phyloP scores from a whole-genome alignment of 2,888 invertebrate species.

The Drosophila prolongata region DNA sequence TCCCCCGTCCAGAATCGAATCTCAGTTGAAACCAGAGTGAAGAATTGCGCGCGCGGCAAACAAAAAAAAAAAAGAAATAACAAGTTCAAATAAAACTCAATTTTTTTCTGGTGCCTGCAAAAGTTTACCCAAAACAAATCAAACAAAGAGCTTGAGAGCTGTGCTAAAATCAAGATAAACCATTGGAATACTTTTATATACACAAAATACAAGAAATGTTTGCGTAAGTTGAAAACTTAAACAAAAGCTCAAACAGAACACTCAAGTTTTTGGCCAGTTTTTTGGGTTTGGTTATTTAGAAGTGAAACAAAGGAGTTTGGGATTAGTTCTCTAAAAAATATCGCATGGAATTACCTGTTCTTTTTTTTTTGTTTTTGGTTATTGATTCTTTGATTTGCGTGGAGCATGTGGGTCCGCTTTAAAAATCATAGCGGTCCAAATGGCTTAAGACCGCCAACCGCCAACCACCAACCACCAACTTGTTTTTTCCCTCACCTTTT shows the following conservation, averaged over 20 bases:
- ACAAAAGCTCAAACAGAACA: not conserved
- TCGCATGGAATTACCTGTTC: slow-evolving; percentile 16
- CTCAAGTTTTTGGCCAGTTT: slow-evolving; percentile 8
- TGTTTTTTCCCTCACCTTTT: slow-evolving; percentile 20
- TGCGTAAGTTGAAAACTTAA: slow-evolving; percentile 18
- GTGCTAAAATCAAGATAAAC: slow-evolving; percentile 14
- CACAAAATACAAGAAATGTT: not conserved
- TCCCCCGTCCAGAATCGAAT: not conserved
- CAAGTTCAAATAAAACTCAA: not conserved
- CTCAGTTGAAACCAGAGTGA: slow-evolving; percentile 5
- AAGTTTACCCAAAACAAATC: slow-evolving; percentile 9
- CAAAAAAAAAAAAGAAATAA: slow-evolving; percentile 1
- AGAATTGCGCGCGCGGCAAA: slow-evolving; percentile 27
- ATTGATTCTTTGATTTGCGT: slow-evolving; percentile 19
- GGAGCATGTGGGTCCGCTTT: slow-evolving; percentile 23
- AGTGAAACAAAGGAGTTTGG: slow-evolving; percentile 6
- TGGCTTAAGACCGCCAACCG: slow-evolving; percentile 10
- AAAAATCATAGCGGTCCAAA: slow-evolving; percentile 9
- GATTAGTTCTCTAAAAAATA: not conserved
- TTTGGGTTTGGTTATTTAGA: slow-evolving; percentile 1
- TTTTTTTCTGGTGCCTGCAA: slow-evolving; percentile 18
- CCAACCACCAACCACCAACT: slow-evolving; percentile 1
- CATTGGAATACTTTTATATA: slow-evolving; percentile 3
- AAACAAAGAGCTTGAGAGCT: slow-evolving; percentile 13
- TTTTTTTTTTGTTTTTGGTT: not conserved